Evolutionary conservation across 2,797 vertebrate species (phyloP).

Genomic region (Chelmon rostratus): DNA sequence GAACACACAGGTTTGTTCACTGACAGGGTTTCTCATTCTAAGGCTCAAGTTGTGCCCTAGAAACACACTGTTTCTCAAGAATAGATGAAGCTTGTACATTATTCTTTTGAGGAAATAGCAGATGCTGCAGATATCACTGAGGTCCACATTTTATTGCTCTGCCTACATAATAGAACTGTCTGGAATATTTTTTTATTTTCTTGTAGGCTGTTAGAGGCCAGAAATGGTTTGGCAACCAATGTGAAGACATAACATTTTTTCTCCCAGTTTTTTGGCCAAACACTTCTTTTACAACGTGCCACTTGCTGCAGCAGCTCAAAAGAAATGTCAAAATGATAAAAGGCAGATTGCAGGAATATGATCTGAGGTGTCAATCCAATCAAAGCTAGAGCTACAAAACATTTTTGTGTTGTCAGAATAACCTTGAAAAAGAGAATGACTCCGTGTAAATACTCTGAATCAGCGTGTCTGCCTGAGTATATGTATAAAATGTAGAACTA

Average conservation of each 20-base stretch:
- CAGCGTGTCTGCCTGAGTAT: background rate
- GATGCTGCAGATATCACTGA: background rate
- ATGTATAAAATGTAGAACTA: slow-evolving; percentile 14
- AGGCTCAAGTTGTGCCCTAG: background rate
- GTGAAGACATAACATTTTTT: background rate
- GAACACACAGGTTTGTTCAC: slow-evolving; percentile 11
- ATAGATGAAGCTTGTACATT: background rate
- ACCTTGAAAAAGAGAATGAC: slow-evolving; percentile 47
- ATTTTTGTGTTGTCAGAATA: slow-evolving; percentile 5
- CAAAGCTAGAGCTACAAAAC: slow-evolving; percentile 12
- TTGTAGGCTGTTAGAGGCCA: background rate
- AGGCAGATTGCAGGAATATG: slow-evolving; percentile 12
- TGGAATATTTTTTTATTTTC: background rate
- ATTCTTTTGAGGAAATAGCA: background rate
- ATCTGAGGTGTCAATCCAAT: slow-evolving; percentile 34
- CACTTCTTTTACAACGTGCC: background rate
- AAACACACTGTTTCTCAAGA: background rate
- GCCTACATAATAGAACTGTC: background rate
- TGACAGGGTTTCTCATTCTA: background rate
- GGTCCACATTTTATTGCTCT: background rate
- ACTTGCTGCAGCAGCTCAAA: background rate
- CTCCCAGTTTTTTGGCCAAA: background rate
- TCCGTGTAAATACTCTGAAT: slow-evolving; percentile 18
- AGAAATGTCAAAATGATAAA: slow-evolving; percentile 40
- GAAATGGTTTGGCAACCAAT: background rate